A percentile compares a stretch with the other conserved stretches of the same genome.
Evolutionary conservation across 2,888 invertebrate species (phyloP).

Genomic region (Mythimna lalbum): DNA sequence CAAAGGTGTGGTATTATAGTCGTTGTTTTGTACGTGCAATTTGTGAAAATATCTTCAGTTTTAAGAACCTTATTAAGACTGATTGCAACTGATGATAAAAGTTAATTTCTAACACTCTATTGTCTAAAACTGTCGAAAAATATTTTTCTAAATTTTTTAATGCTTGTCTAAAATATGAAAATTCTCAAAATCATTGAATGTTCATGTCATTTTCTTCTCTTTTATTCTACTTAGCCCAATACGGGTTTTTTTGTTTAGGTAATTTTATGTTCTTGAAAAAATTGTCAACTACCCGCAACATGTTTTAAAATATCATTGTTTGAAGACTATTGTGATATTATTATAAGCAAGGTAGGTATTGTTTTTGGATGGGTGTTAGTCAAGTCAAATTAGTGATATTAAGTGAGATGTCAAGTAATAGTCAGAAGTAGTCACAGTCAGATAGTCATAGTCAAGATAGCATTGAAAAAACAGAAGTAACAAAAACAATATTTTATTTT

Average conservation of each 20-base stretch:
- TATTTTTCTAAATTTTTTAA: no score
- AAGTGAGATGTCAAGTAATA: constrained; percentile 86
- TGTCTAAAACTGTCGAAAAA: neutral
- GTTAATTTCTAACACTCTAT: neutral
- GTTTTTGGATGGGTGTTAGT: constrained; percentile 55
- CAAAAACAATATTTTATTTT: constrained; percentile 81
- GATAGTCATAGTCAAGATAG: constrained; percentile 56
- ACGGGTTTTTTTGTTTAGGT: no score
- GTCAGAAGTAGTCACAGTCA: constrained; percentile 70
- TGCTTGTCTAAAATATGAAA: no score
- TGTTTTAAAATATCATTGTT: no score
- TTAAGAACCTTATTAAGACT: neutral
- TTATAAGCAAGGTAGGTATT: constrained; percentile 29
- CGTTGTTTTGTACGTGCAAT: neutral
- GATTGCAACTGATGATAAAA: neutral
- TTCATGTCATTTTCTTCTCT: no score
- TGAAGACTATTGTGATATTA: constrained; percentile 19
- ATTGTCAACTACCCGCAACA: neutral
- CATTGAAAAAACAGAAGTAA: constrained; percentile 71
- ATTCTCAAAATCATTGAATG: neutral
- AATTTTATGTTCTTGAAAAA: neutral
- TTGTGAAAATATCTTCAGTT: neutral
- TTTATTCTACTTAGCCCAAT: no score
- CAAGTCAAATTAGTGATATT: constrained; percentile 67
- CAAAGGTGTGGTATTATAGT: neutral